A percentile compares a stretch with the other conserved stretches of the same genome.
Evolutionary conservation across 2,797 vertebrate species (phyloP).

Genomic region (Zalophus californianus): DNA sequence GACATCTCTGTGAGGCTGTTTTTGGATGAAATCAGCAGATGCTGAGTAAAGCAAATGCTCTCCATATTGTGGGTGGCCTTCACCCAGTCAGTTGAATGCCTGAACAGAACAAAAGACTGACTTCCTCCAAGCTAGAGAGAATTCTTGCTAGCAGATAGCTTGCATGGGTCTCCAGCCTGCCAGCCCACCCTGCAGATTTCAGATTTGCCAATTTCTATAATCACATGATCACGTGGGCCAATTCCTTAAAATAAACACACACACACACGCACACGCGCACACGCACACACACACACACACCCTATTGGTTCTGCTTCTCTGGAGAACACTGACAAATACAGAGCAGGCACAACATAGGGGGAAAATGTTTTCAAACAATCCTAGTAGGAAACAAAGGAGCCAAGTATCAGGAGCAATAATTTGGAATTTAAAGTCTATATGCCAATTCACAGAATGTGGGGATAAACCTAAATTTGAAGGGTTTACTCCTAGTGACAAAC

Average conservation of each 20-base stretch:
- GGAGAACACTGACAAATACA: background rate
- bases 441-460: background rate
- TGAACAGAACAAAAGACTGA: background rate
- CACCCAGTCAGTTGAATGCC: background rate
- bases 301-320: background rate
- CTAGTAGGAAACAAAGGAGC: background rate
- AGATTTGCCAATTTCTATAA: background rate
- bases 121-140: background rate
- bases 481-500: background rate
- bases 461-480: background rate
- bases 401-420: background rate
- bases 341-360: background rate
- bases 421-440: background rate
- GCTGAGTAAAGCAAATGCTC: background rate
- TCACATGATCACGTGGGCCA: background rate
- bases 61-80: background rate
- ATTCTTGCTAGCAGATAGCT: background rate
- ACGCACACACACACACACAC: background rate
- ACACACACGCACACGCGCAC: background rate
- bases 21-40: background rate
- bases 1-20: background rate
- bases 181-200: background rate
- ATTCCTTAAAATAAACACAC: background rate
- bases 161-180: background rate
- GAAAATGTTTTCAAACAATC: background rate